These are phyloP conservation scores for Pterophyllum scalare DNA, from an alignment of 2,113 vertebrate genomes.

Conservation along the genomic window DNA sequence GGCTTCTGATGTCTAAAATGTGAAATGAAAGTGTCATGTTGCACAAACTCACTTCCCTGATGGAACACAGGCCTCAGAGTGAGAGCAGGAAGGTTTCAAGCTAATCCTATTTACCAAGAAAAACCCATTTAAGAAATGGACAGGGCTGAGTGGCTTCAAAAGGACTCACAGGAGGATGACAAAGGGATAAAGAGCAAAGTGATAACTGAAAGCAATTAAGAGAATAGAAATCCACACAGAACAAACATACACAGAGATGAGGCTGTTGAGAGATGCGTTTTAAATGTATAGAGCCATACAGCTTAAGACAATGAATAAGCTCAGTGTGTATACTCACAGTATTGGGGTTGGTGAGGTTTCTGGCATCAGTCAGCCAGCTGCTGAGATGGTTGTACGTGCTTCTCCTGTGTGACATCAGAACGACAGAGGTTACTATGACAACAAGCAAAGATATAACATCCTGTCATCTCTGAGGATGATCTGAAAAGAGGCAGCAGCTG, in stretches of 20 bases:
- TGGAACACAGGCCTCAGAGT: background rate
- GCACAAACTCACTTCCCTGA: slow-evolving; percentile 7
- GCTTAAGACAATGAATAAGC: background rate
- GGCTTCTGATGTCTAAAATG: background rate
- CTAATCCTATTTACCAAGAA: slow-evolving; percentile 56
- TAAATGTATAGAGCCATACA: background rate
- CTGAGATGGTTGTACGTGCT: slow-evolving; percentile 99
- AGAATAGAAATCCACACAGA: background rate
- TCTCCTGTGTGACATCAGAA: slow-evolving; percentile 84
- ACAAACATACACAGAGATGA: background rate
- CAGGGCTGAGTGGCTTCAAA: slow-evolving; percentile 8
- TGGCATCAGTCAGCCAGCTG: slow-evolving; percentile 99
- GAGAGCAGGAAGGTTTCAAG: slow-evolving; percentile 26
- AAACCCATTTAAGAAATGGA: slow-evolving; percentile 56
- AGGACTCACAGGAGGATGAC: background rate
- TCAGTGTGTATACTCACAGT: slow-evolving; percentile 85
- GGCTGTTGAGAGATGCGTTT: background rate
- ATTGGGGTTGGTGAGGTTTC: slow-evolving; percentile 99
- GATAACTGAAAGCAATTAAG: background rate
- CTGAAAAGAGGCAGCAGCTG: slow-evolving; percentile 16
- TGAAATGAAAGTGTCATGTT: background rate
- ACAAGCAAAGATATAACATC: slow-evolving; percentile 20
- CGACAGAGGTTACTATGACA: slow-evolving; percentile 42
- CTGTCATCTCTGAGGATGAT: background rate
- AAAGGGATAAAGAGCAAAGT: background rate